phyloP scores from a whole-genome alignment of 2,888 invertebrate species.

The Drosophila leonis region DNA sequence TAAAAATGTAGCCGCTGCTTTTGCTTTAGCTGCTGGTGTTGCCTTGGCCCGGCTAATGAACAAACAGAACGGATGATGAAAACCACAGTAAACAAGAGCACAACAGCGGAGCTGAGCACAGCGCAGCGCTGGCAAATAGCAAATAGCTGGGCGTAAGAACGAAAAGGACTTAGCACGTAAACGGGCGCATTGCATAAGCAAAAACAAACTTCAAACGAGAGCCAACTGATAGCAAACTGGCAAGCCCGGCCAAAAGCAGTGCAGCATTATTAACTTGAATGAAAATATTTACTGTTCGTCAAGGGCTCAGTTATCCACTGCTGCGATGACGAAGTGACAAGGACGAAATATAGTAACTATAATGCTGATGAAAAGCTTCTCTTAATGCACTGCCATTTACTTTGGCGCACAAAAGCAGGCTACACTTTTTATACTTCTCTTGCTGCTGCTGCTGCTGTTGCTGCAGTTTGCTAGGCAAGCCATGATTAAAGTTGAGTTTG shows the following conservation, averaged over 20 bases:
- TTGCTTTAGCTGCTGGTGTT: constrained; percentile 39
- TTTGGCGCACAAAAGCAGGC: constrained; percentile 56
- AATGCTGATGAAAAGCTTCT: constrained; percentile 70
- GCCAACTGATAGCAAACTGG: constrained; percentile 57
- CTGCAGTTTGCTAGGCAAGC: constrained; percentile 60
- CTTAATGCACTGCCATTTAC: constrained; percentile 72
- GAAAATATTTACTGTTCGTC: constrained; percentile 77
- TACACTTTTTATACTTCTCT: constrained; percentile 24
- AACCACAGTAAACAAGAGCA: constrained; percentile 74
- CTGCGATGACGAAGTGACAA: constrained; percentile 53
- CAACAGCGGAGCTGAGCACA: constrained; percentile 16
- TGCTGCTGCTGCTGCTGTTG: not conserved
- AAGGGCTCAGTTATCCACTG: constrained; percentile 64
- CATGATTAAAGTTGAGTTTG: constrained; percentile 75
- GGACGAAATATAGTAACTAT: constrained; percentile 37
- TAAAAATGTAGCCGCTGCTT: constrained; percentile 60
- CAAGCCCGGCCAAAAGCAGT: constrained; percentile 36
- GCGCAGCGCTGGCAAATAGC: constrained; percentile 60
- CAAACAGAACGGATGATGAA: constrained; percentile 79
- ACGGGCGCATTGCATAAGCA: constrained; percentile 69
- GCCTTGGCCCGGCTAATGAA: constrained; percentile 73
- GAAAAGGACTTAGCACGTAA: constrained; percentile 65
- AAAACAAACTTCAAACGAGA: constrained; percentile 50
- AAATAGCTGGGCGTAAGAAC: constrained; percentile 46
- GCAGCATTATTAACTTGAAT: constrained; percentile 77